Evolutionary conservation across 2,113 vertebrate species (phyloP).

Genomic region (Rhegmatorhina hoffmannsi): DNA sequence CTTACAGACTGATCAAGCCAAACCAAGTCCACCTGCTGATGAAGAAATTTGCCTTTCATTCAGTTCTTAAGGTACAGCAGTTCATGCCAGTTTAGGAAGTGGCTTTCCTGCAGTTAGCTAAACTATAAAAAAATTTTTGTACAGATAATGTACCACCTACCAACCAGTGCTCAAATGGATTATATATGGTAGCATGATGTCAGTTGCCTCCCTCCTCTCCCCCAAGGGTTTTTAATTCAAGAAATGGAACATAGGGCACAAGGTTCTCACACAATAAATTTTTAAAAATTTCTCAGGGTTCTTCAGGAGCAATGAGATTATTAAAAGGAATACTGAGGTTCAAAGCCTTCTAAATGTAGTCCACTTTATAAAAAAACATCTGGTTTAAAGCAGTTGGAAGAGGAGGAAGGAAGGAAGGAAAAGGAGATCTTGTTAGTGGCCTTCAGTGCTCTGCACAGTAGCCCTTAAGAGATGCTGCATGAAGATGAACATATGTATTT

Average conservation of each 20-base stretch:
- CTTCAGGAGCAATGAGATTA: neutral
- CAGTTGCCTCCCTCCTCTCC: neutral
- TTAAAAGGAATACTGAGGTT: neutral
- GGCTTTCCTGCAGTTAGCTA: neutral
- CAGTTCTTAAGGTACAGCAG: neutral
- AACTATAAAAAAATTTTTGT: neutral
- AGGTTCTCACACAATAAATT: neutral
- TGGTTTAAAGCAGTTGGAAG: neutral
- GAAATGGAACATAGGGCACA: neutral
- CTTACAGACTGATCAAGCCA: neutral
- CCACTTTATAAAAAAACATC: neutral
- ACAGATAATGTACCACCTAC: neutral
- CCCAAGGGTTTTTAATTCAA: neutral
- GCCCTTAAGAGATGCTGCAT: slow-evolving; percentile 2
- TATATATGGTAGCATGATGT: neutral
- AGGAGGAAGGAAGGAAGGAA: neutral
- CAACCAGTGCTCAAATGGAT: neutral
- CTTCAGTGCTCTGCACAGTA: neutral
- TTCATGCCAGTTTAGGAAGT: neutral
- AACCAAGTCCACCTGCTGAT: neutral
- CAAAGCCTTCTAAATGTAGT: neutral
- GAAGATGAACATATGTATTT: slow-evolving; percentile 27
- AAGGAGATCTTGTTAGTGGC: neutral
- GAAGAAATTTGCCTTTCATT: neutral
- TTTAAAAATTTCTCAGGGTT: neutral